A percentile compares a stretch with the other conserved stretches of the same genome.
phyloP scores from a whole-genome alignment of 1,140 invertebrate genomes.

The Muscidifurax raptorellus region DNA sequence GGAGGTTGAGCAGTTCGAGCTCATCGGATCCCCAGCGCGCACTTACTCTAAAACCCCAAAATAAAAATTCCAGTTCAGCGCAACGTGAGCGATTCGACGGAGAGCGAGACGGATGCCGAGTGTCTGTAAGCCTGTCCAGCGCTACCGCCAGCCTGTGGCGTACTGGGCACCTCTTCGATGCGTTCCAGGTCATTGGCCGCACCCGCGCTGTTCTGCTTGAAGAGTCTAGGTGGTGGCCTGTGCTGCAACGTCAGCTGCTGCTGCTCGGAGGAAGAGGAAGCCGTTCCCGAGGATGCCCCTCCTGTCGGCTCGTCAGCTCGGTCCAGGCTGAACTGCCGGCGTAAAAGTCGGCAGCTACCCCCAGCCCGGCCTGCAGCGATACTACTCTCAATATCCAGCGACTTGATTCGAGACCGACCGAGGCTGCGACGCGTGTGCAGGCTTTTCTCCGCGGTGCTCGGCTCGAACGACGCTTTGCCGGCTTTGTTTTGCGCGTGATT shows the following conservation, averaged over 20 bases:
- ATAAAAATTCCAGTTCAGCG: neutral
- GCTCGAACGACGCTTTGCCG: constrained; percentile 31
- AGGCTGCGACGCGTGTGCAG: constrained; percentile 31
- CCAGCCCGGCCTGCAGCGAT: constrained; percentile 55
- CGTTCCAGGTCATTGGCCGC: constrained; percentile 82
- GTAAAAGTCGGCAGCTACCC: constrained; percentile 76
- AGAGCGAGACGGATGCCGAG: constrained; percentile 71
- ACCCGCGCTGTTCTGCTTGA: constrained; percentile 84
- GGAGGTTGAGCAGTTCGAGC: no score
- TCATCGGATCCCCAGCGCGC: no score
- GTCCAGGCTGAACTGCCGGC: constrained; percentile 84
- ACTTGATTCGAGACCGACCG: constrained; percentile 43
- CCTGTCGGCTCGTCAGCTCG: constrained; percentile 77
- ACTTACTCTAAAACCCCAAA: no score
- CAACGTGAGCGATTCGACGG: constrained; percentile 72
- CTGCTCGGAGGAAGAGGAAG: constrained; percentile 35
- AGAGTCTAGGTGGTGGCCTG: constrained; percentile 72
- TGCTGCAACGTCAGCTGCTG: constrained; percentile 47
- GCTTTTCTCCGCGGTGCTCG: constrained; percentile 16
- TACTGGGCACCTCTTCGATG: constrained; percentile 81
- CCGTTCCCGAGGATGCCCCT: constrained; percentile 53
- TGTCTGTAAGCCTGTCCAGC: constrained; percentile 65
- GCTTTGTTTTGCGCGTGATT: neutral
- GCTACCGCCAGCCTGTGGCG: constrained; percentile 47
- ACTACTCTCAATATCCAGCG: constrained; percentile 47